Evolutionary conservation across 1,140 invertebrate species (phyloP), one percentile per base, ranked within the genome.

Genomic region (Sycobia sp.): DNA sequence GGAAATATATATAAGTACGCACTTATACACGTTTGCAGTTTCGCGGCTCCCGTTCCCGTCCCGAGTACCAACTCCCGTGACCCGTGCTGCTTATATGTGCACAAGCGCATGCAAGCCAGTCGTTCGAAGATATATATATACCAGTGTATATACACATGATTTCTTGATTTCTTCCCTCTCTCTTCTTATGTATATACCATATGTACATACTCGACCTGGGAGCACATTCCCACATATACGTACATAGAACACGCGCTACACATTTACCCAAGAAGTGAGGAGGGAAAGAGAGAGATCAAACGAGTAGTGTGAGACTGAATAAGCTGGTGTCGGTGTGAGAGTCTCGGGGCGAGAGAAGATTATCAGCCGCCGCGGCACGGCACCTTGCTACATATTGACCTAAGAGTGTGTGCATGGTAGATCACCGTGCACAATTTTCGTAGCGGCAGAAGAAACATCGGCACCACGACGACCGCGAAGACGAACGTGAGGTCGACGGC

Each of bases 361-460:
- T 61, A 61, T 61, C 58, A 49, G 47, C 38, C 49, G 58, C 20
- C 25, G 58, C 49, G 58, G 49, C 49, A 61, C 58, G 49, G 58
- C 58, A 61, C 58, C 58, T 61, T 61, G 36, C 38, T n/a, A 51
- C 25, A 60, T 29, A 34, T 16, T 34, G 8, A 1, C 38, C 16
- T 18, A 34, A 58, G 51, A 32, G 36, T 34, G 27, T 41, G 51
- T 54, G 34, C 25, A 41, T 7, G 29, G n/a, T n/a, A 16, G 34
- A 41, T 54, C 34, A 39, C 8, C 36, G 51, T 23, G 36, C 25
- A 20, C 22, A 27, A 23, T 36, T 54, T 23, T 39, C 23, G 36
- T 32, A 32, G 51, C 51, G 23, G 14, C 51, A 20, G 16, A 18
- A 16, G 32, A 38, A 22, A 46, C 43, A 11, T 14, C 10, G 16